Conservation (phyloP, 2,113 vertebrate genomes). For the Burhinus bistriatus region DNA sequence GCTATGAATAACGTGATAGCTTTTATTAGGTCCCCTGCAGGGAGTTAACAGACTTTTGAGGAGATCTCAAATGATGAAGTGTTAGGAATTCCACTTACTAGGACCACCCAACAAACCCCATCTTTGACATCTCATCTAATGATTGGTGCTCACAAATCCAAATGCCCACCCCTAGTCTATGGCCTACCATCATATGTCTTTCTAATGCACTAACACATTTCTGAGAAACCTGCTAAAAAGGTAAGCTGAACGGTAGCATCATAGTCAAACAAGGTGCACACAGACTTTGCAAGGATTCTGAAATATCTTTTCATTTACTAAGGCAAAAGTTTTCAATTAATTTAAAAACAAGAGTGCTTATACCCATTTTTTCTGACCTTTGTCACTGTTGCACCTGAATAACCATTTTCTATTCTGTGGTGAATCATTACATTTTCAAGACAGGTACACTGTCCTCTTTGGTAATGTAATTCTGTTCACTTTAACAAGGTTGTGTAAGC, state of each 20-base stretch:
- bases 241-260: neutral
- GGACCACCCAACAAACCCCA: neutral
- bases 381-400: neutral
- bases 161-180: neutral
- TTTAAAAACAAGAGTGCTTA: neutral
- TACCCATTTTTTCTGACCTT: neutral
- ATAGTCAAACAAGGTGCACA: neutral
- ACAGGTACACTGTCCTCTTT: neutral
- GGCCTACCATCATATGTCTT: neutral
- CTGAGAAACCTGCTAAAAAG: neutral
- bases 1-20: neutral
- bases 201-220: neutral
- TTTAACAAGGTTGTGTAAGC: neutral
- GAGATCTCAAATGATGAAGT: neutral
- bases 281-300: neutral
- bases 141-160: neutral
- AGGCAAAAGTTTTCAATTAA: neutral
- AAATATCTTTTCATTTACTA: neutral
- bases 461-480: neutral
- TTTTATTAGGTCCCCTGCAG: neutral
- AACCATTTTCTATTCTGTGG: neutral
- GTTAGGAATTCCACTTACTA: neutral
- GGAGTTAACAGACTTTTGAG: neutral
- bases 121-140: neutral
- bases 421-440: neutral